These are phyloP conservation scores for Myiotriccus ornatus DNA, from an alignment of 2,797 vertebrate genomes.

Conservation along the genomic window DNA sequence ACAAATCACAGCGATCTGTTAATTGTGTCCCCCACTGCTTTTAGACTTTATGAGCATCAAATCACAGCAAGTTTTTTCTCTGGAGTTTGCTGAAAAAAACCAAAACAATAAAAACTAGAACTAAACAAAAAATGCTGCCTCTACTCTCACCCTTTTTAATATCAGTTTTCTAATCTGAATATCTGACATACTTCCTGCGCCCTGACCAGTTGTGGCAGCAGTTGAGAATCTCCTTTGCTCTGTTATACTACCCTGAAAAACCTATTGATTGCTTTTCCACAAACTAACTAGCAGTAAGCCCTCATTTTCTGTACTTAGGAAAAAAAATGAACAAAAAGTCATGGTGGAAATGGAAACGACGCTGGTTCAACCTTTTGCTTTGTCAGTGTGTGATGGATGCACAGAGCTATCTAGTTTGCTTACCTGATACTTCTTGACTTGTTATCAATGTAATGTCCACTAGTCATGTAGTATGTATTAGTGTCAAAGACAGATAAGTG, in stretches of 20 bases:
- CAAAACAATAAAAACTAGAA: background rate
- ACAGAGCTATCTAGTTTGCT: background rate
- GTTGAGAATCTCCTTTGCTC: background rate
- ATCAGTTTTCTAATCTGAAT: background rate
- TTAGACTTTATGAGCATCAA: slow-evolving; percentile 1
- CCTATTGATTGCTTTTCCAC: background rate
- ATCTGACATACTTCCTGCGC: background rate
- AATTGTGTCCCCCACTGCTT: background rate
- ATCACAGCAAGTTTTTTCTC: background rate
- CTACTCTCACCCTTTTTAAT: background rate
- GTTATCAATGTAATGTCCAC: background rate
- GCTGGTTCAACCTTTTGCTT: background rate
- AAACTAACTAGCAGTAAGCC: background rate
- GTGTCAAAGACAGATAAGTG: background rate
- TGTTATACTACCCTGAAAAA: background rate
- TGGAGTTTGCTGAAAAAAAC: background rate
- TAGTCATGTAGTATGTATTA: background rate
- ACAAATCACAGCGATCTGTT: background rate
- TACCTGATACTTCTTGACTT: background rate
- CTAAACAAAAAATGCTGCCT: background rate
- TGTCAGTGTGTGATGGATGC: background rate
- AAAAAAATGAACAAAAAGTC: background rate
- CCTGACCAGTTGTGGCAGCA: background rate
- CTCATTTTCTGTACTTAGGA: background rate
- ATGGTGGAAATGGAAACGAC: background rate